Percentiles rank a stretch among this genome's conserved stretches.
phyloP scores from a whole-genome alignment of 2,888 invertebrate species.

The Pseudoips prasinana region DNA sequence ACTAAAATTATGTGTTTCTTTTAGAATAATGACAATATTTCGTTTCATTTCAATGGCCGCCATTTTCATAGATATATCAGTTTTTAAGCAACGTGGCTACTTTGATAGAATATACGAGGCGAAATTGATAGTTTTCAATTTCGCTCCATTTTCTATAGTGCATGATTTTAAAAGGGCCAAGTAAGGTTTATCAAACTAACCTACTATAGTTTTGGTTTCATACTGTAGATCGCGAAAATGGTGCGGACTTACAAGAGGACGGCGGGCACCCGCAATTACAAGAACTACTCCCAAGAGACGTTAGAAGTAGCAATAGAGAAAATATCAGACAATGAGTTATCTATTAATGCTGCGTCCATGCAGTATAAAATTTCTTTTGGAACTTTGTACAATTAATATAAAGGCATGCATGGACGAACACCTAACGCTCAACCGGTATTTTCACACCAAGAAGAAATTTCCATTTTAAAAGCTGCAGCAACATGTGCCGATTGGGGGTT shows the following conservation, averaged over 20 bases:
- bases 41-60: neutral
- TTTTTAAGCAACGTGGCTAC: neutral
- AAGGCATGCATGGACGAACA: conserved; percentile 3
- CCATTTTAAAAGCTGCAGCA: conserved; percentile 13
- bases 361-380: conserved; percentile 5
- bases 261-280: conserved; percentile 15
- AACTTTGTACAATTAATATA: conserved; percentile 5
- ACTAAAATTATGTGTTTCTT: neutral
- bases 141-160: neutral
- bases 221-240: too few relatives aligned
- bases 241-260: conserved; percentile 11
- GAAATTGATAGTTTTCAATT: neutral
- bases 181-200: neutral
- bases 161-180: neutral
- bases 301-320: neutral
- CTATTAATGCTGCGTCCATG: conserved; percentile 2
- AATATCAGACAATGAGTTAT: conserved; percentile 1
- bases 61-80: neutral
- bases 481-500: conserved; percentile 25
- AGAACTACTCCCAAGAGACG: conserved; percentile 11
- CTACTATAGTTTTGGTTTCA: neutral
- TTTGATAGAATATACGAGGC: neutral
- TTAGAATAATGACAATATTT: neutral
- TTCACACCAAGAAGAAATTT: conserved; percentile 10
- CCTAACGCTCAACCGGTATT: conserved; percentile 19